Conservation (phyloP, 2,797 vertebrate genomes). For the Acanthopagrus latus region DNA sequence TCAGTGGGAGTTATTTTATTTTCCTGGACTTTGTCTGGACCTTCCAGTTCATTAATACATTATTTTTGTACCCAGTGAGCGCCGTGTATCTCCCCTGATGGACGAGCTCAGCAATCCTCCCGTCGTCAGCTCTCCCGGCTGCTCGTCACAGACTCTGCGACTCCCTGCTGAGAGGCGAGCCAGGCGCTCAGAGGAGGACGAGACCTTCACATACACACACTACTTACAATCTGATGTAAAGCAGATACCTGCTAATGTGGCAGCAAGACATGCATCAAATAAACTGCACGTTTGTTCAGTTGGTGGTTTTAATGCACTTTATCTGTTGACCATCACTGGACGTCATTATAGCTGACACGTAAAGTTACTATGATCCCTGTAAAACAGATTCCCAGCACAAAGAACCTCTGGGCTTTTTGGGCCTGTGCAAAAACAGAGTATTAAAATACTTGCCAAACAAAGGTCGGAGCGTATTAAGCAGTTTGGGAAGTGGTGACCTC, state of each 20-base stretch:
- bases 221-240: slow-evolving; percentile 14
- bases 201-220: slow-evolving; percentile 3
- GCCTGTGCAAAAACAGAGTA: slow-evolving; percentile 25
- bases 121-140: slow-evolving; percentile 67
- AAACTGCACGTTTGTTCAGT: slow-evolving; percentile 6
- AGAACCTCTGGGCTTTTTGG: slow-evolving; percentile 27
- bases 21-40: neutral
- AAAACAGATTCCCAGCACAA: slow-evolving; percentile 22
- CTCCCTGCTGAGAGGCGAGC: slow-evolving; percentile 57
- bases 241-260: neutral
- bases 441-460: slow-evolving; percentile 32
- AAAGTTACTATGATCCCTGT: slow-evolving; percentile 8
- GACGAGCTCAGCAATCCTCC: slow-evolving; percentile 70
- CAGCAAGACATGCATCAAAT: slow-evolving; percentile 18
- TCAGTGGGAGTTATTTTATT: slow-evolving; percentile 8
- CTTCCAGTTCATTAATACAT: slow-evolving; percentile 5
- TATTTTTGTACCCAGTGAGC: slow-evolving; percentile 25
- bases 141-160: slow-evolving; percentile 58
- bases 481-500: slow-evolving; percentile 20
- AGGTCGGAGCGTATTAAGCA: slow-evolving; percentile 8
- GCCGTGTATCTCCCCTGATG: slow-evolving; percentile 41
- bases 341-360: neutral
- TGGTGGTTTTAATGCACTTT: neutral
- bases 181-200: slow-evolving; percentile 31
- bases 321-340: neutral